Evolutionary conservation across 1,140 invertebrate genomes (phyloP), one percentile per base, ranked within the genome.

Genomic region (Cryptotermes secundus): DNA sequence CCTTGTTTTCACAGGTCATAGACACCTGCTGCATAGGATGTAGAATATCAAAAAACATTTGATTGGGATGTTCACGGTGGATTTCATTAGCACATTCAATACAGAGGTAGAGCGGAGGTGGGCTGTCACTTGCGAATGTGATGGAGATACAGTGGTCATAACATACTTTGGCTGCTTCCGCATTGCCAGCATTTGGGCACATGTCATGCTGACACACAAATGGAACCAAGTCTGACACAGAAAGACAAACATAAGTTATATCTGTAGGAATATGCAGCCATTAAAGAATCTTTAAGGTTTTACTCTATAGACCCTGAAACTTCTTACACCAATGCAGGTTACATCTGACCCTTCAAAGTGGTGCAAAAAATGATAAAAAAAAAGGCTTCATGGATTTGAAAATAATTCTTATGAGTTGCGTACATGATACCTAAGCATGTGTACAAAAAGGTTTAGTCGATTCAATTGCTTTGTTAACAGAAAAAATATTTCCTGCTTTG

Each of bases 1-100:
- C 97, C 93, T 99, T 99, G 89, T 99, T 99, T 90, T 99, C 98
- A 90, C 98, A 99, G 82, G 96, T 94, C 92, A 97, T 96, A 2
- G 97, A 97, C 24, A 98, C 96, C 92, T 97, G 96, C 88, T 97
- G 96, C 93, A 98, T 97, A 1, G 98, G 98, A 90, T 97, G 96
- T 81, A 99, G 91, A 86, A 99, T 96, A 89, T 98, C 97, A 87
- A 96, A 95, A 89, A 96, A 96, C 87, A 97, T 93, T 89, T 97
- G 95, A 89, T 97, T 95, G 24, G 93, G 95, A 90, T 94, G 95
- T 89, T 94, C 95, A 59, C 95, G 92, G 88, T 94, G 95, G 86
- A 99, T 96, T 89, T 97, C 94, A 88, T 98, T 98, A 49, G 96
- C 96, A 90, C 99, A 99, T 89, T 98, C 97, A 87, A 98, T 96